Evolutionary conservation across 2,113 vertebrate species (phyloP), one percentile per base, ranked within the genome.

Genomic region (Phylloscopus whistleri): DNA sequence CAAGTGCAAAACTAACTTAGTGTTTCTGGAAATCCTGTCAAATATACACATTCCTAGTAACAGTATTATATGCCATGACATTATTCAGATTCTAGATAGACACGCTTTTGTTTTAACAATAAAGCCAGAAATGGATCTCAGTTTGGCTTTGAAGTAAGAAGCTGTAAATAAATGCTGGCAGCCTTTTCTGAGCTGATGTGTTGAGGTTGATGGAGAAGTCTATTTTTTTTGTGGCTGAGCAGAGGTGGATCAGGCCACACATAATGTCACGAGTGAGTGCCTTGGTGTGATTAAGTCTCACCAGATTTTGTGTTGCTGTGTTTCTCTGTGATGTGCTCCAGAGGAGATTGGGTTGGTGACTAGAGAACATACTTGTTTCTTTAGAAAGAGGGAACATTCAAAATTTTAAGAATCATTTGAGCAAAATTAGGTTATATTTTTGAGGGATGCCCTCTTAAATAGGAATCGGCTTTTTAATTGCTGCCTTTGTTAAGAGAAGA

Each of bases 31-130:
- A 91, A 79, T 73, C 69, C 9, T 28, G 14, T 49, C 44, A 28
- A 12, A 84, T 68, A 11, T 1, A n/a, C 8, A 33, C 6, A 10
- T 16, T 49, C 49, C 52, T 43, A 46, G 49, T 76, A 60, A 35
- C 18, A 22, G 1, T 33, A 7, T 43, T 0, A 0, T 27, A 19
- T 41, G n/a, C 21, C 4, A 1, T 66, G 51, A 19, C 13, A 6
- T 62, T 72, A 23, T 59, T 68, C 35, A 60, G 48, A 48, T 33
- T 41, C 28, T 46, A 27, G 75, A 35, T 7, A 33, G 46, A 24
- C 23, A 9, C 13, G 7, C 26, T 77, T 67, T 88, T 76, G 24
- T 72, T 93, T 62, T 48, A 39, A 49, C 51, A 76, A 13, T 49
- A 55, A 86, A 84, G 30, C 44, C 53, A 27, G 56, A 55, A 87